A percentile compares a stretch with the other conserved stretches of the same genome.
These are phyloP conservation scores for Grapholita molesta DNA, from an alignment of 1,140 invertebrate genomes.

Conservation along the genomic window DNA sequence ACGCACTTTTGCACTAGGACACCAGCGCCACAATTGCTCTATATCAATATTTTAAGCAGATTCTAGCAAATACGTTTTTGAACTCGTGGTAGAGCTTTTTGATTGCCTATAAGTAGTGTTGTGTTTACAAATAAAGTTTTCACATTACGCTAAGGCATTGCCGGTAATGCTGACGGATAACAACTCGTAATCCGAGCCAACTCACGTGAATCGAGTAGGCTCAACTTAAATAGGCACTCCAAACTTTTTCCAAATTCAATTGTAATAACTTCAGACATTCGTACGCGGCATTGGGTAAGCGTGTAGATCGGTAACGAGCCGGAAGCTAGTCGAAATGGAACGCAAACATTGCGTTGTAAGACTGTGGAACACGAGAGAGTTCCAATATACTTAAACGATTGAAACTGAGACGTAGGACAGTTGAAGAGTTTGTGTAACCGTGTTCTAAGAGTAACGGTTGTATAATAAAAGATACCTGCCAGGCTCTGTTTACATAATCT, in stretches of 20 bases:
- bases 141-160: background rate
- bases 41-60: too few species aligned
- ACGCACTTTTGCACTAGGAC: too few species aligned
- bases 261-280: conserved; percentile 11
- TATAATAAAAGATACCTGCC: too few species aligned
- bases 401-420: background rate
- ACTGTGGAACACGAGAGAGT: background rate
- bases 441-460: too few species aligned
- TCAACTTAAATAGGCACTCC: background rate
- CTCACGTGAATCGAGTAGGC: background rate
- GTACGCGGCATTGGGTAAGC: background rate
- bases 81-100: too few species aligned
- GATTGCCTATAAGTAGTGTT: too few species aligned
- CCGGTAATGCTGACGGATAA: background rate
- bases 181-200: background rate
- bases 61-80: too few species aligned
- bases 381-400: background rate
- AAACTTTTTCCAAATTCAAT: conserved; percentile 14
- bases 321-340: background rate
- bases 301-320: conserved; percentile 4
- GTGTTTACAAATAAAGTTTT: background rate
- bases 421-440: too few species aligned
- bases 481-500: too few species aligned
- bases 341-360: background rate
- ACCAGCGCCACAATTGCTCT: too few species aligned